Conservation (phyloP, 2,797 vertebrate genomes). For the Ctenosaura bakeri region DNA sequence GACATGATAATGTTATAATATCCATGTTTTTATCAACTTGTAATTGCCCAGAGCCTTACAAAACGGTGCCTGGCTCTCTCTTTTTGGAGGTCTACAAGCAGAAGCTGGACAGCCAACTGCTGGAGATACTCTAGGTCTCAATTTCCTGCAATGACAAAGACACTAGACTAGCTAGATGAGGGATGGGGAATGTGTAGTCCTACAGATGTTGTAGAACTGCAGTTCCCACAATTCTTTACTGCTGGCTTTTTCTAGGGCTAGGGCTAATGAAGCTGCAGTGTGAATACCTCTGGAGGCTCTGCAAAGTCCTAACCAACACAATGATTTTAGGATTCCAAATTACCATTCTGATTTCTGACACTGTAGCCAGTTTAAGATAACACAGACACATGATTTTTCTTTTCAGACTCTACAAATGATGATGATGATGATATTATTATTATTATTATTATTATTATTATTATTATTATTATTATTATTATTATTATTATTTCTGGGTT, state of each 20-base stretch:
- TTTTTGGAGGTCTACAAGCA: background rate
- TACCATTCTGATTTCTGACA: background rate
- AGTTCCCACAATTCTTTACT: background rate
- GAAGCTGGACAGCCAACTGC: background rate
- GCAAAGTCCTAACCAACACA: background rate
- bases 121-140: background rate
- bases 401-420: no score
- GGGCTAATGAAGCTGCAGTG: background rate
- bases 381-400: background rate
- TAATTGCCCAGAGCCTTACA: background rate
- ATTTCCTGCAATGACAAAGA: background rate
- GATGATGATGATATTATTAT: no score
- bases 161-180: no score
- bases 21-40: background rate
- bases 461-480: no score
- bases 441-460: no score
- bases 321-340: background rate
- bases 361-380: background rate
- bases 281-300: background rate
- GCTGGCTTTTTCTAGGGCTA: background rate
- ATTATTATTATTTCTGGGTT: background rate
- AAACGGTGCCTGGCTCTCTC: background rate
- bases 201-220: background rate
- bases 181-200: background rate
- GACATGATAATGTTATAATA: fast-evolving